Evolutionary conservation across 2,888 invertebrate genomes (phyloP), one percentile per base, ranked within the genome.

Genomic region (Mythimna ferrago): DNA sequence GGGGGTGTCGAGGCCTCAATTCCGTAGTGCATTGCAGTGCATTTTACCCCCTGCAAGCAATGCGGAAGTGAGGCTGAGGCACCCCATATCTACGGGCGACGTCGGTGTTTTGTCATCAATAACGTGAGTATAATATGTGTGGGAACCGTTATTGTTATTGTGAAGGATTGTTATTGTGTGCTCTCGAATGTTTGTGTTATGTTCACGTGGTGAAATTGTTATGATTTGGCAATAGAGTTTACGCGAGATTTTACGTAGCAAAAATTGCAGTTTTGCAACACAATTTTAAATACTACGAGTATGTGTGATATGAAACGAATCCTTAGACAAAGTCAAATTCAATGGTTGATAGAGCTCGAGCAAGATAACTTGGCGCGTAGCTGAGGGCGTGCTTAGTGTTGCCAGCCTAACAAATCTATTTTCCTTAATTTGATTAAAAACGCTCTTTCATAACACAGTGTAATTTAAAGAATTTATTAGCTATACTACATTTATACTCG

Each of bases 21-120:
- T 98, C 98, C 98, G 98, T 98, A 98, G 98, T 98, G 98, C 98
- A 98, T 98, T 98, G 98, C 98, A 98, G 98, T 98, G 98, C 98
- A 96, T 97, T 94, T 93, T 93, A 97, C 97, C 97, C 96, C 97
- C 98, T 98, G 98, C 98, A 98, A 98, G 98, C 98, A 98, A 98
- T 98, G 98, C 98, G 98, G 98, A 98, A 98, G 98, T 98, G 98
- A 98, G 98, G 98, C 94, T 96, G 97, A 97, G 96, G 89, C 89
- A 93, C 88, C 91, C 93, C 88, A 82, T 81, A 88, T 86, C 95
- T 76, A 90, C 95, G 83, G 79, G 84, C 87, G 76, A 80, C 78
- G 66, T 14, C 51, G 66, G 41, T 53, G 74, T 68, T 69, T 68
- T 76, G 74, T 66, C 80, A 66, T 76, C 80, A 79, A 83, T 81